phyloP scores from a whole-genome alignment of 64 coral and sea anemone species.

The Trachythela sp. region DNA sequence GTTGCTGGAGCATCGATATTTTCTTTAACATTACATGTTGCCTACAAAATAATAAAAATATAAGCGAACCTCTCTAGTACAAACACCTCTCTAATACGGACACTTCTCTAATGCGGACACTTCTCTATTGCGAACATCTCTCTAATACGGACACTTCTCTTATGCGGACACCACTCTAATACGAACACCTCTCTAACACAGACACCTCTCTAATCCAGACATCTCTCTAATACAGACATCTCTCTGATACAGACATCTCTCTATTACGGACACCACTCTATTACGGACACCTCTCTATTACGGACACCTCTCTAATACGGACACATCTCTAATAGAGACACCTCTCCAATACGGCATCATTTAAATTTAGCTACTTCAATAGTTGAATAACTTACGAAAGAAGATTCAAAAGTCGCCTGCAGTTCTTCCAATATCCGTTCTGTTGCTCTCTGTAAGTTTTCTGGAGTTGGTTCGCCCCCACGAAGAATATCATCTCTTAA shows the following conservation, averaged over 20 bases:
- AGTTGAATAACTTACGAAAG: neutral
- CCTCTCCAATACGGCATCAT: neutral
- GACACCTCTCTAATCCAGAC: too few relatives aligned
- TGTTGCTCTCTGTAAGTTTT: conserved; percentile 29
- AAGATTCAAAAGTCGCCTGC: neutral
- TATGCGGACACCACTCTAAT: too few relatives aligned
- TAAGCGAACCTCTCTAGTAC: too few relatives aligned
- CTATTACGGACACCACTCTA: too few relatives aligned
- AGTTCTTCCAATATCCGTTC: neutral
- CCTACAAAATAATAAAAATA: conserved; percentile 31
- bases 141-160: too few relatives aligned
- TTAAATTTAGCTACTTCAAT: neutral
- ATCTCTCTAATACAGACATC: neutral
- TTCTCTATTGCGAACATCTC: too few relatives aligned
- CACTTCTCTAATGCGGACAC: neutral
- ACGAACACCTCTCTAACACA: too few relatives aligned
- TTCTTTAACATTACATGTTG: conserved; percentile 45
- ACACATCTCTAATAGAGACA: too few relatives aligned
- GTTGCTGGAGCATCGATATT: conserved; percentile 65
- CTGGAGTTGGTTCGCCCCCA: conserved; percentile 32
- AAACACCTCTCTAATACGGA: neutral
- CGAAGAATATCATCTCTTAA: conserved; percentile 45
- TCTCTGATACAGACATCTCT: too few relatives aligned
- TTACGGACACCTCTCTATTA: too few relatives aligned
- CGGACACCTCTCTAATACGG: too few relatives aligned